Percentiles rank a stretch among this genome's conserved stretches.
Evolutionary conservation across 2,888 invertebrate genomes (phyloP).

Genomic region (Aleiodes alternator): DNA sequence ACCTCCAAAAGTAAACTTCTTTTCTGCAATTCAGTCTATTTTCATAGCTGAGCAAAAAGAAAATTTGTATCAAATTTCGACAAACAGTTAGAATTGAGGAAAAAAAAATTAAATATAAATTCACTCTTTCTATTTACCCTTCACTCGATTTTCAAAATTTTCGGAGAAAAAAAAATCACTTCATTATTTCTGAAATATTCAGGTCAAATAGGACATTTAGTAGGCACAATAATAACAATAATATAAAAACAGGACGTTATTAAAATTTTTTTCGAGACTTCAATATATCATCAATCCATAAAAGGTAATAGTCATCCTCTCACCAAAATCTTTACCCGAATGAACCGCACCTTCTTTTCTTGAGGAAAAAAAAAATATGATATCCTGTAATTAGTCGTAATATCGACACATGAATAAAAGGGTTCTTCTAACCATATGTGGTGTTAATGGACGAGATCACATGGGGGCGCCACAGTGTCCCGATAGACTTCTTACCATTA

Average conservation of each 20-base stretch:
- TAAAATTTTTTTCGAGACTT: conserved; percentile 35
- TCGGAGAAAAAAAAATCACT: conserved; percentile 3
- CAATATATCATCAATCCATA: conserved; percentile 40
- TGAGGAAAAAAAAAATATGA: conserved; percentile 15
- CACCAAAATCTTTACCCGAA: conserved; percentile 36
- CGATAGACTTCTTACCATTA: conserved; percentile 9
- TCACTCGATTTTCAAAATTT: neutral
- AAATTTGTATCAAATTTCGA: conserved; percentile 58
- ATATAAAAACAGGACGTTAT: neutral
- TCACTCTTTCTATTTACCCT: neutral
- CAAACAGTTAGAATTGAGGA: neutral
- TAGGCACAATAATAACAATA: too few relatives aligned
- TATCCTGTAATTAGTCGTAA: conserved; percentile 48
- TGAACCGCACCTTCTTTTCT: conserved; percentile 40
- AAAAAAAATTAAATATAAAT: neutral
- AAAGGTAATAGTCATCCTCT: conserved; percentile 40
- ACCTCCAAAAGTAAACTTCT: conserved; percentile 53
- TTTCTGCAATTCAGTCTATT: conserved; percentile 63
- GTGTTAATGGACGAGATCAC: conserved; percentile 39
- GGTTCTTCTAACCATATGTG: conserved; percentile 42
- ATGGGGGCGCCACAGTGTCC: conserved; percentile 27
- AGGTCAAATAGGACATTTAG: neutral
- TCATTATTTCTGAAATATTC: neutral
- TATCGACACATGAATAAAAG: conserved; percentile 46
- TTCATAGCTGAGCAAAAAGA: conserved; percentile 64